These are phyloP conservation scores for Xenopus borealis DNA, from an alignment of 2,113 vertebrate species.

Conservation along the genomic window DNA sequence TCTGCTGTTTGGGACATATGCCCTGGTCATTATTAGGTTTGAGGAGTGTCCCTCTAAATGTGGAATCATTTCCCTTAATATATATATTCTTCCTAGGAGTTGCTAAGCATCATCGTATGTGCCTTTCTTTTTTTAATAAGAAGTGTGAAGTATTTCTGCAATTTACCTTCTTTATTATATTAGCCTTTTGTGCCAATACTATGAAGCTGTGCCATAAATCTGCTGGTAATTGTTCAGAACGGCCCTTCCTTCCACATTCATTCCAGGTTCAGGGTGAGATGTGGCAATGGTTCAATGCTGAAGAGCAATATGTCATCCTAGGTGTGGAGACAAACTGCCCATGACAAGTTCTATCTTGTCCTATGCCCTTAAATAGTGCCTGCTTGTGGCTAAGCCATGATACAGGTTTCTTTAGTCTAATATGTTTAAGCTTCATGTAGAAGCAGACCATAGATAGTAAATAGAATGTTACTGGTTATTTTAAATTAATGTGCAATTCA, in stretches of 20 bases:
- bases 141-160: background rate
- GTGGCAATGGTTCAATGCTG: background rate
- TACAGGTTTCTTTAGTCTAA: background rate
- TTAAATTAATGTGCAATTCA: too few species aligned
- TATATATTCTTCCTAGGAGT: background rate
- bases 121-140: background rate
- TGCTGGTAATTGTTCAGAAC: background rate
- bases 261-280: background rate
- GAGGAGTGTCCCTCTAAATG: too few species aligned
- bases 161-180: conserved; percentile 4
- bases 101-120: background rate
- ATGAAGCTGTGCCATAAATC: background rate
- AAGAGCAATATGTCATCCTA: background rate
- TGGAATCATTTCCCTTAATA: too few species aligned
- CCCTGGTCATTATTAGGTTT: too few species aligned
- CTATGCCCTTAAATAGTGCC: background rate
- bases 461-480: too few species aligned
- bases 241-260: background rate
- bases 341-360: background rate
- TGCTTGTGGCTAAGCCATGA: background rate
- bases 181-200: background rate
- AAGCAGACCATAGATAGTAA: too few species aligned
- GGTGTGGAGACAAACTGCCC: background rate
- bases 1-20: too few species aligned
- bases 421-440: background rate